phyloP scores from a whole-genome alignment of 2,888 invertebrate genomes.

The Odontocolon sp. region DNA sequence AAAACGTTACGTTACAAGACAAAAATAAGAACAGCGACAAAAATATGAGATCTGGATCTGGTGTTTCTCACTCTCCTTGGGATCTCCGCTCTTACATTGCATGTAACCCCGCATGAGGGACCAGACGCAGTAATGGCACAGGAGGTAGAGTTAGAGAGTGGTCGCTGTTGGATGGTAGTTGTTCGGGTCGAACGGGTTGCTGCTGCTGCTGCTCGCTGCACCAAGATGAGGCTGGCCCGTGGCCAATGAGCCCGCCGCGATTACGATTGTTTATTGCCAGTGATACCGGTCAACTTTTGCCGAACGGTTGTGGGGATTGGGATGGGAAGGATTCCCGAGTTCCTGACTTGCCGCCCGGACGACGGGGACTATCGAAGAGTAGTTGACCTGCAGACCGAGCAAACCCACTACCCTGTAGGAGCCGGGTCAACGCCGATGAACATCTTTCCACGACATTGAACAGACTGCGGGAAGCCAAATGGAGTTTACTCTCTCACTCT shows the following conservation, averaged over 20 bases:
- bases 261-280: slow-evolving; percentile 74
- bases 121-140: slow-evolving; percentile 2
- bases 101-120: not conserved
- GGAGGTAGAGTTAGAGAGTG: slow-evolving; percentile 1
- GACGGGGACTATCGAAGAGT: slow-evolving; percentile 34
- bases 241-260: slow-evolving; percentile 69
- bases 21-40: not conserved
- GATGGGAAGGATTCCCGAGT: slow-evolving; percentile 48
- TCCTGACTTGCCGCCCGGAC: slow-evolving; percentile 42
- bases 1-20: not conserved
- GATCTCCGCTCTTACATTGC: slow-evolving; percentile 1
- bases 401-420: slow-evolving; percentile 34
- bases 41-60: slow-evolving; percentile 7
- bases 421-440: slow-evolving; percentile 69
- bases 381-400: slow-evolving; percentile 46
- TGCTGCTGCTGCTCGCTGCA: slow-evolving; percentile 34
- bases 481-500: slow-evolving; percentile 55
- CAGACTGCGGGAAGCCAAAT: slow-evolving; percentile 62
- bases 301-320: slow-evolving; percentile 62
- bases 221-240: slow-evolving; percentile 60
- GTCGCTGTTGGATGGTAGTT: slow-evolving; percentile 18
- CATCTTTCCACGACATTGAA: slow-evolving; percentile 74
- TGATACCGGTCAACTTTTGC: slow-evolving; percentile 73
- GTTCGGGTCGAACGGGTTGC: slow-evolving; percentile 42
- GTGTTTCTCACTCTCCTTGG: slow-evolving; percentile 2